Evolutionary conservation across 2,888 invertebrate species (phyloP).

Genomic region (Platycnemis pennipes): DNA sequence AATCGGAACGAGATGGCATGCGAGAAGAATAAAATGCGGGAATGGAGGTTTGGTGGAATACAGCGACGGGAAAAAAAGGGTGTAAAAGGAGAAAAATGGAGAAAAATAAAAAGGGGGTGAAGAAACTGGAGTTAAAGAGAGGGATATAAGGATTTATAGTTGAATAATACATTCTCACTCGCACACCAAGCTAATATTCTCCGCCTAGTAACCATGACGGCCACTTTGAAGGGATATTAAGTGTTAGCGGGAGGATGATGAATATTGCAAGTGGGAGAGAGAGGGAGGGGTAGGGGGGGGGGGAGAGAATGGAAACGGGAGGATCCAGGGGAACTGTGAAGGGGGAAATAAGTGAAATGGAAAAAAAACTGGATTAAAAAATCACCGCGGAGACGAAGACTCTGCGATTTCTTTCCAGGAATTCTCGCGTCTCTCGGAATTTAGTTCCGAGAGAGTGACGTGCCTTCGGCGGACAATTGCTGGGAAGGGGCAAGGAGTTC

Average conservation of each 20-base stretch:
- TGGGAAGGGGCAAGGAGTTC: not conserved
- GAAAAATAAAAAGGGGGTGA: not conserved
- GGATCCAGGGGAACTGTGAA: not conserved
- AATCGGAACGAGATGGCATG: slow-evolving; percentile 1
- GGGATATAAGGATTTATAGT: not conserved
- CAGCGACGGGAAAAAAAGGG: not conserved
- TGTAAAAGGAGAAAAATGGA: not conserved
- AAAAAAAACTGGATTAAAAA: not conserved
- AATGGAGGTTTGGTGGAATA: too few species aligned
- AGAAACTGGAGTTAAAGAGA: not conserved
- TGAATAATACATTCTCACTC: not conserved
- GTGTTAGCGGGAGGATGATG: not conserved
- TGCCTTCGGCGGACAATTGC: too few species aligned
- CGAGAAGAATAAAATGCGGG: not conserved
- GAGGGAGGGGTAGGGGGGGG: not conserved
- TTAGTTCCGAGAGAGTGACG: not conserved
- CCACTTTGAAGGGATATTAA: not conserved
- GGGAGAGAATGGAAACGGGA: not conserved
- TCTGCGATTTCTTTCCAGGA: not conserved
- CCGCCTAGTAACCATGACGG: not conserved
- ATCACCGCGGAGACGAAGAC: not conserved
- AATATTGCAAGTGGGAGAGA: not conserved
- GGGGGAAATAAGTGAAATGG: not conserved
- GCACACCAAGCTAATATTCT: not conserved
- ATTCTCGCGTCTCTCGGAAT: not conserved